A percentile compares a stretch with the other conserved stretches of the same genome.
phyloP scores from a whole-genome alignment of 2,888 invertebrate genomes.

The Pachycephus smyrnensis region DNA sequence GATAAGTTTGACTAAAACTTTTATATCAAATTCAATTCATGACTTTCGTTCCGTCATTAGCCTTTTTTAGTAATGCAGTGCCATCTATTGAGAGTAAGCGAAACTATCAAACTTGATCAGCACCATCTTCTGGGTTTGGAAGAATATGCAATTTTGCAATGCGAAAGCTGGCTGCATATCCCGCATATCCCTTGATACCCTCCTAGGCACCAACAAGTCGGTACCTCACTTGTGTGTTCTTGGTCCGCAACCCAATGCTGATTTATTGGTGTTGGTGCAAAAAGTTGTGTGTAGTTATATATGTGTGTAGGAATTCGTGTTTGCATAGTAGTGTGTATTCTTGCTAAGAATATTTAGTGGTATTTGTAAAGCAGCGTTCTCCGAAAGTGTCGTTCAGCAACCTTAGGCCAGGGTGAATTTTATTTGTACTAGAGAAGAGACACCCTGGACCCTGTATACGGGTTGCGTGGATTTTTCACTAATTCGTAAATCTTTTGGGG shows the following conservation, averaged over 20 bases:
- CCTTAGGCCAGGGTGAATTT: not conserved
- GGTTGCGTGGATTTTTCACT: slow-evolving; percentile 3
- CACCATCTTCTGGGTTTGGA: not conserved
- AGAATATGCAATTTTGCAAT: not conserved
- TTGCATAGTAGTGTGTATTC: not conserved
- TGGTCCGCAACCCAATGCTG: not conserved
- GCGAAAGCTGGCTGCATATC: not conserved
- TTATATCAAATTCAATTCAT: too few relatives aligned
- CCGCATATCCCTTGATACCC: not conserved
- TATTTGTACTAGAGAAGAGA: not conserved
- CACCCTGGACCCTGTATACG: slow-evolving; percentile 15
- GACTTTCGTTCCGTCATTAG: not conserved
- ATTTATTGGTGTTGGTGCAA: not conserved
- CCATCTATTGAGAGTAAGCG: not conserved
- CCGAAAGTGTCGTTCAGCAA: not conserved
- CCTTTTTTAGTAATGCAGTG: not conserved
- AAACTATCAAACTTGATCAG: not conserved
- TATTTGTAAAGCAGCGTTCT: not conserved
- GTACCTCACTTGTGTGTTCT: not conserved
- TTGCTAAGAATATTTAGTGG: not conserved
- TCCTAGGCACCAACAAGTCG: too few relatives aligned
- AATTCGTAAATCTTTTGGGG: not conserved
- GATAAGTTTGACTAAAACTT: not conserved
- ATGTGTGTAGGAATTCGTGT: not conserved
- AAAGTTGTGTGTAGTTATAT: not conserved